Conservation (phyloP, 2,888 invertebrate species). For the Xestia xanthographa region DNA sequence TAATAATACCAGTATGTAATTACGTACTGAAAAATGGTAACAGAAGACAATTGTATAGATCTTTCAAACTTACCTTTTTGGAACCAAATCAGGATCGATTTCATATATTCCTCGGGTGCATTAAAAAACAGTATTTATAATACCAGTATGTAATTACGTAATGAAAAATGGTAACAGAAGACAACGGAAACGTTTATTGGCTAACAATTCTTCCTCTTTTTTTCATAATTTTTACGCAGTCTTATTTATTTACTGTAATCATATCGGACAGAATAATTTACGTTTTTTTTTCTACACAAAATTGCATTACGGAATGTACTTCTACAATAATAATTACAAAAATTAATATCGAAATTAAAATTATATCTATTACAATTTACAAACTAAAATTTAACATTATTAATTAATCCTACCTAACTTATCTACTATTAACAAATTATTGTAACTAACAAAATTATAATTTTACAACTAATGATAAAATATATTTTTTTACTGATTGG, state of each 20-base stretch:
- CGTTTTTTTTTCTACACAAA: slow-evolving; percentile 67
- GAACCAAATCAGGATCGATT: neutral
- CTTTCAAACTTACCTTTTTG: neutral
- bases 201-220: slow-evolving; percentile 61
- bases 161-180: slow-evolving; percentile 68
- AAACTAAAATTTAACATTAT: slow-evolving; percentile 63
- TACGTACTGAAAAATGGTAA: slow-evolving; percentile 65
- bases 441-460: slow-evolving; percentile 46
- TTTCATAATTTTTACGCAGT: slow-evolving; percentile 79
- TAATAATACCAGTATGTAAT: slow-evolving; percentile 72
- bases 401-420: slow-evolving; percentile 64
- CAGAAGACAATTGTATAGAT: slow-evolving; percentile 65
- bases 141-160: slow-evolving; percentile 72
- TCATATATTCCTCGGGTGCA: slow-evolving; percentile 15
- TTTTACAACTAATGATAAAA: slow-evolving; percentile 54
- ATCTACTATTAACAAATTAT: slow-evolving; percentile 61
- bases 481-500: slow-evolving; percentile 20
- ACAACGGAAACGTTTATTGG: slow-evolving; percentile 63
- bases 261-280: slow-evolving; percentile 70
- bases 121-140: slow-evolving; percentile 59
- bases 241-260: slow-evolving; percentile 77
- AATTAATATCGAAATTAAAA: slow-evolving; percentile 64
- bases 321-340: slow-evolving; percentile 59
- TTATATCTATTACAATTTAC: slow-evolving; percentile 58
- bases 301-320: slow-evolving; percentile 73